phyloP scores from a whole-genome alignment of 2,888 invertebrate genomes.

The Nomada goodeniana region DNA sequence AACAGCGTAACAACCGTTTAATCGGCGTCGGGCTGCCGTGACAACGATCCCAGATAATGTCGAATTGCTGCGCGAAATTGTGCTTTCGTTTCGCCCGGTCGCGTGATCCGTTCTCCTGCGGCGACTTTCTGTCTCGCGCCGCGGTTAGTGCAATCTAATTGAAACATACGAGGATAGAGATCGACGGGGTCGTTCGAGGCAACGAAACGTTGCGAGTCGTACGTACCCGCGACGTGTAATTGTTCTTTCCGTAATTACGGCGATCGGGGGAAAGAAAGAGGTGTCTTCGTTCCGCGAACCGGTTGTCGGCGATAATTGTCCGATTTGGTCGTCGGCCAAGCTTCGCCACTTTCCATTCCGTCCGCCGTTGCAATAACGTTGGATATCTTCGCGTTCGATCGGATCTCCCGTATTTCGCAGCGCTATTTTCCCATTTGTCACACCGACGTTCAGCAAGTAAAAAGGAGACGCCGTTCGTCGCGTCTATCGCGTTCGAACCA shows the following conservation, averaged over 20 bases:
- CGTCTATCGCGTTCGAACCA: neutral
- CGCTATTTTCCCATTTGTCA: conserved; percentile 32
- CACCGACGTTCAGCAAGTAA: conserved; percentile 4
- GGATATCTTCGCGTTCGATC: conserved; percentile 15
- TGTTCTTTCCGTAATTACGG: neutral
- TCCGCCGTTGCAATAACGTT: conserved; percentile 10
- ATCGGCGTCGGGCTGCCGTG: conserved; percentile 42
- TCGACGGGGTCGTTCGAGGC: neutral
- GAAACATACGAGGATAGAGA: neutral
- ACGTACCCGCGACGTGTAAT: too few species aligned
- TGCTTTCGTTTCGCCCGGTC: conserved; percentile 25
- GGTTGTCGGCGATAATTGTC: neutral
- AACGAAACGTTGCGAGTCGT: neutral
- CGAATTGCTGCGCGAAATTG: conserved; percentile 15
- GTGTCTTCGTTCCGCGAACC: neutral
- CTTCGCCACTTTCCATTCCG: conserved; percentile 25
- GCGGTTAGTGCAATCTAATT: neutral
- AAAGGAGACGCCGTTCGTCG: neutral
- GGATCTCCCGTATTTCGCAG: neutral
- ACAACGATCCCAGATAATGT: conserved; percentile 50
- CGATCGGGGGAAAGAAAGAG: neutral
- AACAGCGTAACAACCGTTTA: conserved; percentile 49
- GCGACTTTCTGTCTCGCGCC: conserved; percentile 1
- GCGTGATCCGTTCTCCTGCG: conserved; percentile 30
- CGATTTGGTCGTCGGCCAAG: conserved; percentile 41